A percentile compares a stretch with the other conserved stretches of the same genome.
Evolutionary conservation across 53 echinoderm and acorn worm species (phyloP).

Genomic region (Stichopus horrens): DNA sequence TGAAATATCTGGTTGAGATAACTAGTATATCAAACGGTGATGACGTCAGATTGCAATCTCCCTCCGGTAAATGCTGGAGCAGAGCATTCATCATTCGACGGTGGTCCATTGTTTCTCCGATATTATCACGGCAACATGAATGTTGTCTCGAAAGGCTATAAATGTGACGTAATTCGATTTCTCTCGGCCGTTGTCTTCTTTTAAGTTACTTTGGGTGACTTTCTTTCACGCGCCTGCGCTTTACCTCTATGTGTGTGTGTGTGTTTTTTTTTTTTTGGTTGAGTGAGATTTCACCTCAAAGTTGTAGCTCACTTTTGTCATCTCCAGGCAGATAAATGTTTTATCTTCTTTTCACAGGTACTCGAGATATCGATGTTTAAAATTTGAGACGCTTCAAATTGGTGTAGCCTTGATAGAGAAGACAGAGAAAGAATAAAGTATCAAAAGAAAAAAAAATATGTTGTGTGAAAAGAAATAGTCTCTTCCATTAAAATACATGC

Average conservation of each 20-base stretch:
- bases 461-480: no score
- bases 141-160: background rate
- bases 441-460: no score
- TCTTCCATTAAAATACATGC: no score
- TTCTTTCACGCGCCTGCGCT: background rate
- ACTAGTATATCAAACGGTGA: background rate
- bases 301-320: background rate
- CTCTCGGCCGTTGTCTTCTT: background rate
- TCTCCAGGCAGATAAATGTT: background rate
- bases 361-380: no score
- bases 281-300: background rate
- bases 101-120: background rate
- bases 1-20: conserved; percentile 4
- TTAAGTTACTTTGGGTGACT: background rate
- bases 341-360: background rate
- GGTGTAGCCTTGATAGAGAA: no score
- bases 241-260: background rate
- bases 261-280: background rate
- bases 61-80: conserved; percentile 16
- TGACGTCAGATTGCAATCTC: conserved; percentile 43
- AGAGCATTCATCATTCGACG: conserved; percentile 29
- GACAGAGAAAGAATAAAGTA: no score
- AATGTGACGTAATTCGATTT: conserved; percentile 3
- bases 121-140: conserved; percentile 1
- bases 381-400: no score